Evolutionary conservation across 2,797 vertebrate genomes (phyloP).

Genomic region (Labeo calbasu): DNA sequence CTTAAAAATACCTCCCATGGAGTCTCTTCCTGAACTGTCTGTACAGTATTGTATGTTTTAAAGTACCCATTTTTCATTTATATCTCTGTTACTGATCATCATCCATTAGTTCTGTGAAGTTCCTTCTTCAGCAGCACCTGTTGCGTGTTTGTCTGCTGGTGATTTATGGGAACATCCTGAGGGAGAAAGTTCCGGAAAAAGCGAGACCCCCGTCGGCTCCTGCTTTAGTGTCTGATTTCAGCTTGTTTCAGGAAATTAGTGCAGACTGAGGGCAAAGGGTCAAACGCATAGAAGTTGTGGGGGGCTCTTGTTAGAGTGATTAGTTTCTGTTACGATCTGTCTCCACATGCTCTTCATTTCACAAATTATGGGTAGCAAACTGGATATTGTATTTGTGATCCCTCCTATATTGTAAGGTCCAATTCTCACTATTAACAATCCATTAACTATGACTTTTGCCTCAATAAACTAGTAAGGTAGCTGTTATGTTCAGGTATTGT

Average conservation of each 20-base stretch:
- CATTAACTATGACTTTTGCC: no score
- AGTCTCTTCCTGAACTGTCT: not conserved
- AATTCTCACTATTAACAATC: no score
- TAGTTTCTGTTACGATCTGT: not conserved
- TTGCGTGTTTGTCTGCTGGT: conserved; percentile 43
- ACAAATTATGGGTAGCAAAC: conserved; percentile 16
- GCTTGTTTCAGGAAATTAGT: conserved; percentile 38
- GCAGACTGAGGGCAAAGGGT: conserved; percentile 48
- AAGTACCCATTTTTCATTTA: not conserved
- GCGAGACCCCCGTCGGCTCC: conserved; percentile 19
- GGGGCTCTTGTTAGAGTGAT: not conserved
- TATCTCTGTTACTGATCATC: not conserved
- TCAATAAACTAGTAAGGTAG: no score
- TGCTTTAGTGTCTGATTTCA: conserved; percentile 52
- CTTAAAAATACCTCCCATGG: not conserved
- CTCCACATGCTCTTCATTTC: not conserved
- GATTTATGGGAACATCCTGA: conserved; percentile 49
- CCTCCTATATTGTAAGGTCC: no score
- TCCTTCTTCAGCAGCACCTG: conserved; percentile 48
- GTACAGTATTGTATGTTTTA: not conserved
- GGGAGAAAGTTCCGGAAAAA: conserved; percentile 40
- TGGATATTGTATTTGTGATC: not conserved
- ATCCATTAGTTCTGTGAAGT: no score
- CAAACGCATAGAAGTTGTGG: conserved; percentile 28
- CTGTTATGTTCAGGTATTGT: no score